phyloP scores from a whole-genome alignment of 2,797 vertebrate species.

The Scyliorhinus canicula region DNA sequence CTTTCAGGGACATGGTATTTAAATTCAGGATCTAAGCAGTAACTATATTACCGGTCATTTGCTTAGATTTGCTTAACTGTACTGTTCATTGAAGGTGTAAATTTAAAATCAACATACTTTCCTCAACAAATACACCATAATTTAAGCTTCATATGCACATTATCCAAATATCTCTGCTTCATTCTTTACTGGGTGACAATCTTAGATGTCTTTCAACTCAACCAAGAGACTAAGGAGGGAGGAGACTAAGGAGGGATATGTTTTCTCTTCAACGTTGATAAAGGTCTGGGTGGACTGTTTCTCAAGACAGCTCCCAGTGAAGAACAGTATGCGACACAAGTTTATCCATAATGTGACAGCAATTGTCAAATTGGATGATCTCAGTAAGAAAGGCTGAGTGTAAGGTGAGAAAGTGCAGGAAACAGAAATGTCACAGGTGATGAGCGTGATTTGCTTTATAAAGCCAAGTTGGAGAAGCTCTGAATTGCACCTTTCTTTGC shows the following conservation, averaged over 20 bases:
- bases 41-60: not conserved
- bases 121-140: not conserved
- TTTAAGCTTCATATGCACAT: not conserved
- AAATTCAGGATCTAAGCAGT: not conserved
- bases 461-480: not conserved
- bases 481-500: not conserved
- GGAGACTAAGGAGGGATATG: not conserved
- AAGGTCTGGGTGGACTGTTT: not conserved
- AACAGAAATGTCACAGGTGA: not conserved
- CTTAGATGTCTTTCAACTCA: not conserved
- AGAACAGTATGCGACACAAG: too few relatives aligned
- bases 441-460: not conserved
- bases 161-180: not conserved
- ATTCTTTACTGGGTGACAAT: not conserved
- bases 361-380: not conserved
- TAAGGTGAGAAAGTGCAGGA: conserved; percentile 2
- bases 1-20: not conserved
- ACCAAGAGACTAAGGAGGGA: not conserved
- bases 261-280: not conserved
- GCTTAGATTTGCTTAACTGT: not conserved
- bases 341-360: not conserved
- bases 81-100: not conserved
- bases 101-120: not conserved
- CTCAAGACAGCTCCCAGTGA: not conserved
- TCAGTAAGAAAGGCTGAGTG: not conserved